Percentiles rank a stretch among this genome's conserved stretches.
phyloP scores from a whole-genome alignment of 1,140 invertebrate genomes.

The Lepeophtheirus salmonis region DNA sequence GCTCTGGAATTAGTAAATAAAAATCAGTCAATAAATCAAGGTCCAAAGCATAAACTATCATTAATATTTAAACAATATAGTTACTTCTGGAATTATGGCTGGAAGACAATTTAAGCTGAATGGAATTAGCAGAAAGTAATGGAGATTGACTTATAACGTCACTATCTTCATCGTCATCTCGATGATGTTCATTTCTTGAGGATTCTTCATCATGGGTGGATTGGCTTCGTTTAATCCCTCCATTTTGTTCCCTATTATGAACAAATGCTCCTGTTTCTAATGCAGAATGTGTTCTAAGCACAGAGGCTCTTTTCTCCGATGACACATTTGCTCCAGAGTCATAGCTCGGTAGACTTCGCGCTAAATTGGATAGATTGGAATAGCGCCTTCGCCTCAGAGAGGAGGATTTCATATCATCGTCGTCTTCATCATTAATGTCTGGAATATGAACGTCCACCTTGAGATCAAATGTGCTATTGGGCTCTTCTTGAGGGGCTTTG shows the following conservation, averaged over 20 bases:
- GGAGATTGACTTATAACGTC: not conserved
- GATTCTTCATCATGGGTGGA: not conserved
- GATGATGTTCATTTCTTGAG: not conserved
- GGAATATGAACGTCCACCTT: slow-evolving; percentile 7
- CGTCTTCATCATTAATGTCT: not conserved
- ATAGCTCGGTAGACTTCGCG: slow-evolving; percentile 21
- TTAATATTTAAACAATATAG: no score
- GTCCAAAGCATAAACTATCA: no score
- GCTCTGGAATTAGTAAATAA: no score
- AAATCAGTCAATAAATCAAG: no score
- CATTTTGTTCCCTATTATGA: not conserved
- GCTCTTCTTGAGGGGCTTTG: not conserved
- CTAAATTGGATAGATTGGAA: slow-evolving; percentile 23
- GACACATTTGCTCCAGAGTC: slow-evolving; percentile 24
- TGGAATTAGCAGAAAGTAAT: not conserved
- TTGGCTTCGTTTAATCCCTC: not conserved
- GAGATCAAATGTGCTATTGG: not conserved
- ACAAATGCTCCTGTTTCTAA: not conserved
- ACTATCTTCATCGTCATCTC: slow-evolving; percentile 19
- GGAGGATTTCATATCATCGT: not conserved
- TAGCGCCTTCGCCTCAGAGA: slow-evolving; percentile 19
- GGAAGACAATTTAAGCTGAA: not conserved
- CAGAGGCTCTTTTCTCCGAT: slow-evolving; percentile 21
- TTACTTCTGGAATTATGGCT: no score
- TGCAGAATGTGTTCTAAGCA: not conserved